A percentile compares a stretch with the other conserved stretches of the same genome.
phyloP scores from a whole-genome alignment of 1,140 invertebrate genomes.

The Potamilus streckersoni region DNA sequence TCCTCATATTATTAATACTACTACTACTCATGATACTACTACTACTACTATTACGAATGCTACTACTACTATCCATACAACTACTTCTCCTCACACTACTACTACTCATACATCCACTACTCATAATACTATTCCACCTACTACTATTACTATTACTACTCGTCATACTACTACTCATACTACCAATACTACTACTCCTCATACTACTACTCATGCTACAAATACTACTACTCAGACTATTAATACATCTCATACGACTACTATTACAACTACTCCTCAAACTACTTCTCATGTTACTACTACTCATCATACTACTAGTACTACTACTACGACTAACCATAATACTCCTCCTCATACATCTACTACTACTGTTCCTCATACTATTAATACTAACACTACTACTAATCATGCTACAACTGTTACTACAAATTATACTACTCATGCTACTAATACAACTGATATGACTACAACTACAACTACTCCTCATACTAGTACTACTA shows the following conservation, averaged over 20 bases:
- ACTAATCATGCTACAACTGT: conserved; percentile 23
- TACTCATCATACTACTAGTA: conserved; percentile 5
- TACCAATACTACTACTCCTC: conserved; percentile 9
- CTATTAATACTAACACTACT: conserved; percentile 23
- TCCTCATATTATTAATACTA: conserved; percentile 23
- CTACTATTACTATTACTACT: not conserved
- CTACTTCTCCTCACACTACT: conserved; percentile 11
- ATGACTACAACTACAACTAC: conserved; percentile 13
- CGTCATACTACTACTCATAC: not conserved
- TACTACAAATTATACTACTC: no score
- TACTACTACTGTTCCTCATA: conserved; percentile 11
- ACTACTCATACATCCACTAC: conserved; percentile 15
- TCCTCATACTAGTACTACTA: conserved; percentile 21
- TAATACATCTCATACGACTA: conserved; percentile 2
- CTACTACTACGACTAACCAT: not conserved
- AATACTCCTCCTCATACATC: not conserved
- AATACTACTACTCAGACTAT: conserved; percentile 10
- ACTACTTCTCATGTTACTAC: not conserved
- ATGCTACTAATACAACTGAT: conserved; percentile 7
- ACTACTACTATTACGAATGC: conserved; percentile 15
- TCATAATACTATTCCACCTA: not conserved
- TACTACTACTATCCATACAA: conserved; percentile 4
- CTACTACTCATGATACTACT: conserved; percentile 16
- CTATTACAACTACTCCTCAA: not conserved
- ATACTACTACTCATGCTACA: not conserved